Base-by-base conservation (phyloP, 1,140 invertebrate species). In the Batillaria attramentaria region DNA sequence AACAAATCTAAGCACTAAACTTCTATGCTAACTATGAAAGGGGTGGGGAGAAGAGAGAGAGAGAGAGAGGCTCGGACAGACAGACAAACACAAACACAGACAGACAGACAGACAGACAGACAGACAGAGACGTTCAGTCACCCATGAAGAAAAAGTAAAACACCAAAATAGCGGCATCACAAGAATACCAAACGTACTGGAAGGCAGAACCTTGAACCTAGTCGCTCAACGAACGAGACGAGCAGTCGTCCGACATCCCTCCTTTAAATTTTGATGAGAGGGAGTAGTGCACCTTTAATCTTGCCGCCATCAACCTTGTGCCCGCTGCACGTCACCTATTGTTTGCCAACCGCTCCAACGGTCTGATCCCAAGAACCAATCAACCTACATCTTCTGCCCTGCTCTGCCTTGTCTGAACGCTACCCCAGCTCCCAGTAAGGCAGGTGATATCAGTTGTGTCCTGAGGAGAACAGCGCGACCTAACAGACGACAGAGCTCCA, bases 311-410 rank as follows among this genome's bases (percentile, higher is more conserved):
- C 62, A 20, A 13, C 62, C 33, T 65, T 35, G 62, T 35, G 31
- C 13, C 33, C 62, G 62, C 6, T 35, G 31, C n/a, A 65, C 62
- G 62, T 65, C 62, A 65, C 28, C 18, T 35, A 20, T 33, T 65
- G 62, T 65, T 65, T 65, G 62, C 62, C 62, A 31, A 65, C 13
- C 62, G 62, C 62, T 65, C 37, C 62, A 65, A 65, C 62, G n/a
- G n/a, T 65, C 62, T 35, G n/a, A 60, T n/a, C 57, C 24, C 24
- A 31, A 65, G 37, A 65, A 65, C 62, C 62, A 65, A 65, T 65
- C 62, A 65, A 31, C 62, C 33, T 65, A 31, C 37, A 31, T 65
- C 28, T 5, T 20, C 62, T 35, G 31, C 6, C 62, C 57, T 5
- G 24, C 24, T 5, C 57, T 31, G 4, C 6, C 24, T 31, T 31